Conservation (phyloP, 2,888 invertebrate species). For the Eristalis intricaria region DNA sequence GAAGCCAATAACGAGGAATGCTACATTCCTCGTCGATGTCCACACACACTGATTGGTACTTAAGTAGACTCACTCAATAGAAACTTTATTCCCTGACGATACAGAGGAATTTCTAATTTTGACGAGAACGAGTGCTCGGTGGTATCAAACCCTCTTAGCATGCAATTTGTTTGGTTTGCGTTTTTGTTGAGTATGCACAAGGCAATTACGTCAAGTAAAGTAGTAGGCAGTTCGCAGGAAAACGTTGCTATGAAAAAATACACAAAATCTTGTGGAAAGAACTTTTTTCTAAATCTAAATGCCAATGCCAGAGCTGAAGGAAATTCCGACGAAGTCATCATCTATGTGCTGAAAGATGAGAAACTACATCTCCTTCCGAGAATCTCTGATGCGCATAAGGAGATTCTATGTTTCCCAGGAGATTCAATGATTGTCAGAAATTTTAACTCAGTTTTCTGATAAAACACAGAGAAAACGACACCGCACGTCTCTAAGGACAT, state of each 20-base stretch:
- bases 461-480: too few relatives aligned
- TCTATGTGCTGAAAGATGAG: too few relatives aligned
- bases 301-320: too few relatives aligned
- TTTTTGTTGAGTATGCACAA: neutral
- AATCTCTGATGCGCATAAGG: neutral
- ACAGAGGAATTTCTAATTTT: neutral
- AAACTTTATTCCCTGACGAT: neutral
- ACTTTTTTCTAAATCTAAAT: too few relatives aligned
- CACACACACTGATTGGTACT: neutral
- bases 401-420: too few relatives aligned
- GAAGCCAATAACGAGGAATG: conserved; percentile 31
- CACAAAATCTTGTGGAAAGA: too few relatives aligned
- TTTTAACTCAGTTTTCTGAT: too few relatives aligned
- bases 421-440: neutral
- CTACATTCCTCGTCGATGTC: neutral
- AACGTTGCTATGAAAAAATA: neutral
- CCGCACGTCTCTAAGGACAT: too few relatives aligned
- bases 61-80: neutral
- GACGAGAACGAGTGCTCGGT: too few relatives aligned
- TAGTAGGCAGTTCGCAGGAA: neutral
- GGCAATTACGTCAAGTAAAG: neutral
- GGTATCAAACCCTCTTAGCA: neutral
- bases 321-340: too few relatives aligned
- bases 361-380: neutral
- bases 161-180: neutral